These are phyloP conservation scores for Paguma larvata DNA, from an alignment of 2,797 vertebrate species.

Conservation along the genomic window DNA sequence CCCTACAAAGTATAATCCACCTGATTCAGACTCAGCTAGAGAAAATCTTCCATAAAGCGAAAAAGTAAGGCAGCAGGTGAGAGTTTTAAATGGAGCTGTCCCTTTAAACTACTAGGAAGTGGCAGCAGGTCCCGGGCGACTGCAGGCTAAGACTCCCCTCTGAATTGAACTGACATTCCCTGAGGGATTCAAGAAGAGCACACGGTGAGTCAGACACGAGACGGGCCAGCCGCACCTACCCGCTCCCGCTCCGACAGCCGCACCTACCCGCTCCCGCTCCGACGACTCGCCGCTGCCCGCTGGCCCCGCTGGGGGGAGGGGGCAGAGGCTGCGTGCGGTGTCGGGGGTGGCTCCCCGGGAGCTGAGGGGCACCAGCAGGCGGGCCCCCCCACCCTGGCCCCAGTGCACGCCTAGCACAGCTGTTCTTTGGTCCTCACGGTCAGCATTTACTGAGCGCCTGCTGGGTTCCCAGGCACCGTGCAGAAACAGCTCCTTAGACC, in stretches of 20 bases:
- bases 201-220: constrained; percentile 32
- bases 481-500: neutral
- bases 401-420: neutral
- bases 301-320: neutral
- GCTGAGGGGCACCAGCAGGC: neutral
- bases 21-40: constrained; percentile 53
- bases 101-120: constrained; percentile 59
- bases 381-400: neutral
- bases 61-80: constrained; percentile 65
- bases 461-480: neutral
- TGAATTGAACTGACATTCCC: constrained; percentile 64
- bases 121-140: constrained; percentile 4
- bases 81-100: constrained; percentile 39
- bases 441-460: neutral
- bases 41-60: constrained; percentile 48
- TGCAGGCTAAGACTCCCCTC: constrained; percentile 67
- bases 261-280: neutral
- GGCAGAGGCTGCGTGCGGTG: neutral
- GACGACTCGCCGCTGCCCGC: neutral
- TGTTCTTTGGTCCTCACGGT: neutral
- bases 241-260: neutral
- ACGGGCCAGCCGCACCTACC: neutral
- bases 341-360: neutral
- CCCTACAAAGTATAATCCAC: constrained; percentile 50
- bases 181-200: constrained; percentile 63